Percentiles rank a stretch among this genome's conserved stretches.
phyloP scores from a whole-genome alignment of 2,797 vertebrate species.

The Gadopsis bispinosus region DNA sequence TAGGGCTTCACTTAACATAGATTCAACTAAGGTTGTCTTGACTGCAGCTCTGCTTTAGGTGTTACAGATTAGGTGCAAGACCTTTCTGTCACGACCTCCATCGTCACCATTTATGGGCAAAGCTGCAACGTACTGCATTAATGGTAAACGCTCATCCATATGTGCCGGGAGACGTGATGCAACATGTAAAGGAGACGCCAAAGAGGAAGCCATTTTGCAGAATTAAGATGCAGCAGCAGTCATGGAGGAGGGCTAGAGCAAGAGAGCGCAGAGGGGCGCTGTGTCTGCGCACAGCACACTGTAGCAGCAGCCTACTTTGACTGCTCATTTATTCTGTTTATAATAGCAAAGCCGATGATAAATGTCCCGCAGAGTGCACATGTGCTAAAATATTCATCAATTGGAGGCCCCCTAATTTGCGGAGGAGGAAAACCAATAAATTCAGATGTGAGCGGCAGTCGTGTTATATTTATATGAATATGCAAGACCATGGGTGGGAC shows the following conservation, averaged over 20 bases:
- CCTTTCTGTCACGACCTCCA: conserved; percentile 30
- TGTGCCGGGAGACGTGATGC: conserved; percentile 1
- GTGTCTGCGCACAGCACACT: conserved; percentile 40
- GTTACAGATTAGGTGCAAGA: conserved; percentile 54
- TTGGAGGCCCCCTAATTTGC: conserved; percentile 87
- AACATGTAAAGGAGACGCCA: conserved; percentile 29
- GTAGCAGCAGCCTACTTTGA: conserved; percentile 83
- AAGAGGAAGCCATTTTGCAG: conserved; percentile 63
- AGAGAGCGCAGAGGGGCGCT: conserved; percentile 42
- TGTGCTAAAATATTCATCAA: conserved; percentile 99
- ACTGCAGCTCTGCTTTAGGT: conserved; percentile 68
- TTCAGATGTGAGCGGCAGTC: conserved; percentile 82
- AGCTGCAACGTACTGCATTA: neutral
- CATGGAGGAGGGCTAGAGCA: conserved; percentile 41
- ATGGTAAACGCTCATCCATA: conserved; percentile 30
- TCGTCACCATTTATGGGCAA: conserved; percentile 14
- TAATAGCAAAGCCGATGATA: conserved; percentile 93
- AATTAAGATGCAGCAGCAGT: conserved; percentile 43
- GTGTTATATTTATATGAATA: conserved; percentile 87
- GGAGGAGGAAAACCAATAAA: conserved; percentile 86
- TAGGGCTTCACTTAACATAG: conserved; percentile 80
- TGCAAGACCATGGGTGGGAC: conserved; percentile 82
- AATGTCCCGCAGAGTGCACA: conserved; percentile 96
- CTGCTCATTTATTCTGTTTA: conserved; percentile 99
- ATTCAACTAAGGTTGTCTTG: conserved; percentile 70